A percentile compares a stretch with the other conserved stretches of the same genome.
Conservation (phyloP, 92 coral and sea anemone species). For the Heliopora coerulea region DNA sequence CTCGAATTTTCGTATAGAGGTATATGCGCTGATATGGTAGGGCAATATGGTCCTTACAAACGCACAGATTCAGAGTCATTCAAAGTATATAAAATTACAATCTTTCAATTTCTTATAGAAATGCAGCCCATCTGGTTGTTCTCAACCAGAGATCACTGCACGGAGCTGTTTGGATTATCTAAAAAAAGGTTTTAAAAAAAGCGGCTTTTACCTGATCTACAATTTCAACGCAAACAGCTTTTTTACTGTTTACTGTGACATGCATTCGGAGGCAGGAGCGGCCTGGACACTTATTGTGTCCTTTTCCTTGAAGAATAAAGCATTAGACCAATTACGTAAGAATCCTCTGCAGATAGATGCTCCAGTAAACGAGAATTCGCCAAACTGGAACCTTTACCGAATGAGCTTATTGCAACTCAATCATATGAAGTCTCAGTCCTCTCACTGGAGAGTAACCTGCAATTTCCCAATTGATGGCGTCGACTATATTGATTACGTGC, state of each 20-base stretch:
- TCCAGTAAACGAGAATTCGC: background rate
- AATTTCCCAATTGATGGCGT: slow-evolving; percentile 47
- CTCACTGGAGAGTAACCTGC: slow-evolving; percentile 75
- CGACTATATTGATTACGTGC: slow-evolving; percentile 62
- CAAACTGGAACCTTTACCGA: slow-evolving; percentile 64
- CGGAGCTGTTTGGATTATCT: slow-evolving; percentile 22
- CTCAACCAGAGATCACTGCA: background rate
- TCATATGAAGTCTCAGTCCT: slow-evolving; percentile 57
- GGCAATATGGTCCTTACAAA: too few relatives aligned
- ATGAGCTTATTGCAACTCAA: slow-evolving; percentile 49
- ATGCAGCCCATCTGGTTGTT: too few relatives aligned
- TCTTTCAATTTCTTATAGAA: too few relatives aligned
- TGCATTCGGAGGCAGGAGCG: slow-evolving; percentile 53
- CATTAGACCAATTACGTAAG: background rate
- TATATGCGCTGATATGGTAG: too few relatives aligned
- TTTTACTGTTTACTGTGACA: slow-evolving; percentile 61
- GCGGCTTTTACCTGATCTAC: slow-evolving; percentile 39
- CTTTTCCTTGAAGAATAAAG: slow-evolving; percentile 40
- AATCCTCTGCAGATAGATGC: background rate
- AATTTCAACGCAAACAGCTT: slow-evolving; percentile 31
- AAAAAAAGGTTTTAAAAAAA: slow-evolving; percentile 17
- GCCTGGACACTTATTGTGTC: slow-evolving; percentile 76
- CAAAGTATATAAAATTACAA: too few relatives aligned
- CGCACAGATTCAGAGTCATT: too few relatives aligned
- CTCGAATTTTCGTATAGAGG: too few relatives aligned